Evolutionary conservation across 2,888 invertebrate genomes (phyloP), one percentile per base, ranked within the genome.

Genomic region (Oxycera nigricornis): DNA sequence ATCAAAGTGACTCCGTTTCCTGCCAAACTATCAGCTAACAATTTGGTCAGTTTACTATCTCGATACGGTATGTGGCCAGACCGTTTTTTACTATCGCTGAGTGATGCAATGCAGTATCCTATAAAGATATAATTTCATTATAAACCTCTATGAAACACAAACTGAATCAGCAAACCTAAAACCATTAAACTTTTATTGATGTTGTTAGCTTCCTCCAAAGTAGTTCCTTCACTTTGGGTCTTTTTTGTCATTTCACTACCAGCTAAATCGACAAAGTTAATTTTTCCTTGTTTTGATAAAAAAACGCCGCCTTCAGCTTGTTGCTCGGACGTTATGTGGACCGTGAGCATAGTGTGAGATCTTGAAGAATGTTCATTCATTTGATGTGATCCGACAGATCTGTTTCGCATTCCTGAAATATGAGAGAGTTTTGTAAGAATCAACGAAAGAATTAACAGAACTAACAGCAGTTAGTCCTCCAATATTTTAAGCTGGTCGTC

Each of bases 161-260:
- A 0, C 17, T 59, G 59, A 7, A 14, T 59, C n/a, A 7, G 68
- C 78, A 87, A 81, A 93, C 95, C 96, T 79, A 97, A 86, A 3
- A 97, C 96, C 92, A 97, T 94, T 0, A 97, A 88, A 82, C 96
- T 97, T 83, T 96, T 94, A 83, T 97, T 97, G 78, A 97, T 97
- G 84, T 97, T 97, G 82, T 97, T 97, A 0, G 97, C 96, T 83
- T 97, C 97, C 81, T 95, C 94, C 77, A 96, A 84, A 0, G 94
- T 95, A 84, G 92, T 95, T 67, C 93, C 96, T 80, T 92, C 93
- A 82, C 93, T 94, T 79, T 91, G 90, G 0, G 94, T 97, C 83
- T 93, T 93, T 82, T 96, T 97, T 2, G 96, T 96, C 90, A 97
- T 94, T 86, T 97, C 97, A 81, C 96, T 96, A n/a, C 97, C 97